Base-by-base conservation (phyloP, 2,113 vertebrate species). In the Sapajus apella region DNA sequence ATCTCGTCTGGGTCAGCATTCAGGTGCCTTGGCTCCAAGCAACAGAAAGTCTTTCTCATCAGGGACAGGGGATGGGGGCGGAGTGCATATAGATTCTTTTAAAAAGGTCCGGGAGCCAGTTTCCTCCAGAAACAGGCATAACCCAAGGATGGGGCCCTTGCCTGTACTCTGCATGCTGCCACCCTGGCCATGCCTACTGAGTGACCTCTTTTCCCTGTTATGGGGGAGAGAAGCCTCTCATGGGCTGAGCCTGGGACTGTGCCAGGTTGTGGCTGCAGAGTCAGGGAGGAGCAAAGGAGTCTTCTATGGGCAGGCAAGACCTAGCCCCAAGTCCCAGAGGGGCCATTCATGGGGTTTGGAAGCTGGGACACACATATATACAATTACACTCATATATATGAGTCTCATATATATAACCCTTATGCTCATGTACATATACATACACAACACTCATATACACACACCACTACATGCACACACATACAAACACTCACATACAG, bases 191-290 rank as follows among this genome's bases (percentile, higher is more conserved):
- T 82, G 30, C 56, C 9, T 27, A 43, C 64, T 25, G 32, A 68
- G 83, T 12, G 43, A 16, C 35, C 43, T 13, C 30, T 85, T 70
- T 85, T 70, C 32, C 35, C 21, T 70, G 21, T 6, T 18, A 16
- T 12, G 14, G 73, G 37, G 20, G 3, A 70, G 64, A 17, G 13
- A 58, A 32, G 81, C 32, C 10, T 30, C 56, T 8, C 10, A 32
- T 21, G 1, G 7, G 27, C 82, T 66, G 82, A 27, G 43, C 75
- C 43, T 6, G 8, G 17, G 50, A 43, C 79, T 13, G 79, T 25
- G 32, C 12, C 4, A 6, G 23, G 40, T 23, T 16, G 8, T 3
- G 10, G 30, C 76, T 1, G 4, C 45, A 1, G 50, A 8, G n/a
- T 58, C 10, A 17, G 35, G 68, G 68, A 1, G 64, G 35, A 21